phyloP scores from a whole-genome alignment of 2,888 invertebrate species.

The Agrilus biguttatus region DNA sequence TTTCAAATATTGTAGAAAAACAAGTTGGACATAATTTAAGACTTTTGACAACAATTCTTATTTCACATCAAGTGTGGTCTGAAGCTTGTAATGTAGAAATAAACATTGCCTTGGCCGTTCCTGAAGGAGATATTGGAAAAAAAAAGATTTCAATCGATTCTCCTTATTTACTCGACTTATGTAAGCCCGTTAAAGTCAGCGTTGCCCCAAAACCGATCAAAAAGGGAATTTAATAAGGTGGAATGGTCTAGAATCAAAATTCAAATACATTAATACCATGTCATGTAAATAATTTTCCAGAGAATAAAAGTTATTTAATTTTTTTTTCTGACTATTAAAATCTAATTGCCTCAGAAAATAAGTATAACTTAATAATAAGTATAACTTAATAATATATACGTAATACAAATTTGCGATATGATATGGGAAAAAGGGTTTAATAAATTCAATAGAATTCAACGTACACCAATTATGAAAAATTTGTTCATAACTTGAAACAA shows the following conservation, averaged over 20 bases:
- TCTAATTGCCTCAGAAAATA: no score
- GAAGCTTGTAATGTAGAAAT: constrained; percentile 83
- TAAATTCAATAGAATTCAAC: no score
- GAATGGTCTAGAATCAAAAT: constrained; percentile 2
- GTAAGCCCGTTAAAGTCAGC: constrained; percentile 73
- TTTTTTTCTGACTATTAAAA: no score
- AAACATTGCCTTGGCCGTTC: constrained; percentile 65
- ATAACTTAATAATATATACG: no score
- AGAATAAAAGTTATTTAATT: no score
- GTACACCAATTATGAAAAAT: no score
- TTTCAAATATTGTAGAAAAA: constrained; percentile 29
- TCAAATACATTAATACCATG: background rate
- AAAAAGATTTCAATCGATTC: constrained; percentile 28
- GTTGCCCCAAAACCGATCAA: constrained; percentile 83
- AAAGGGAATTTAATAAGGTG: constrained; percentile 27
- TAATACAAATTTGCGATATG: no score
- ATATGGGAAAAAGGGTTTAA: no score
- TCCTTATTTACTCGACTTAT: constrained; percentile 57
- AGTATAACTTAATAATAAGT: no score
- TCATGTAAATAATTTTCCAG: no score
- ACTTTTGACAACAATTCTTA: constrained; percentile 69
- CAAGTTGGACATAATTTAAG: constrained; percentile 47
- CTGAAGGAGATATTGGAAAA: constrained; percentile 37
- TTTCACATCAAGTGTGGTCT: constrained; percentile 88
- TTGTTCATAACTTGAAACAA: no score